Percentiles rank a stretch among this genome's conserved stretches.
Conservation (phyloP, 2,888 invertebrate species). For the Hypselothyrea guttata region DNA sequence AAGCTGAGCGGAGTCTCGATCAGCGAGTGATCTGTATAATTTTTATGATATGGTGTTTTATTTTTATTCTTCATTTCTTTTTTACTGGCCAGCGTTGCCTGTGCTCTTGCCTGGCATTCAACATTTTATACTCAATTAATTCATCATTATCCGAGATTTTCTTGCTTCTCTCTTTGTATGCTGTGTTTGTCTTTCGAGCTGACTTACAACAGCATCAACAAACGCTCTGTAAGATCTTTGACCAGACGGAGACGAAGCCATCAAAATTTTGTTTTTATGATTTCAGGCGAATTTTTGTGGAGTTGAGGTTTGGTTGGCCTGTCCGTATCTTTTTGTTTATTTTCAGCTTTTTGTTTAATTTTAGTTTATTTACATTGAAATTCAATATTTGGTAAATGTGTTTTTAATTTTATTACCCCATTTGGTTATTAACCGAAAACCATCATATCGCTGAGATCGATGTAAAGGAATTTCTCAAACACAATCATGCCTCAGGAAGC, state of each 20-base stretch:
- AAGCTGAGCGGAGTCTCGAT: constrained; percentile 21
- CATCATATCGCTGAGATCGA: constrained; percentile 27
- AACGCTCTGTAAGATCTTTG: constrained; percentile 22
- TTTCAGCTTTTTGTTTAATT: constrained; percentile 50
- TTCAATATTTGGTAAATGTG: constrained; percentile 78
- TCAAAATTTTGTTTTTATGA: constrained; percentile 73
- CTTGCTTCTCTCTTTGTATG: constrained; percentile 20
- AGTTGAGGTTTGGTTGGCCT: constrained; percentile 14
- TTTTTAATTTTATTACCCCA: constrained; percentile 60
- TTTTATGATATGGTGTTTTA: constrained; percentile 72
- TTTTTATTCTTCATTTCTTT: constrained; percentile 25
- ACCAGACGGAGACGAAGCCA: constrained; percentile 41
- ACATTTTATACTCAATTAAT: constrained; percentile 78
- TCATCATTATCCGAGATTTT: constrained; percentile 75
- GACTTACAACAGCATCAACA: constrained; percentile 19
- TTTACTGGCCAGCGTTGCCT: constrained; percentile 38
- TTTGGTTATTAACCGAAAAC: constrained; percentile 55
- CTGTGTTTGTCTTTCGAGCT: not conserved
- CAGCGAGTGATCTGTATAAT: constrained; percentile 71
- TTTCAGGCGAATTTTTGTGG: constrained; percentile 70
- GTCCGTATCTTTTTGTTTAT: constrained; percentile 19
- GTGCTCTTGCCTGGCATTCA: constrained; percentile 44
- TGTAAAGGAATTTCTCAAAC: constrained; percentile 44
- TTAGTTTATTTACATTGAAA: constrained; percentile 78
- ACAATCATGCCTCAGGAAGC: no score